phyloP scores from a whole-genome alignment of 2,113 vertebrate genomes.

The Dipodomys ordii region DNA sequence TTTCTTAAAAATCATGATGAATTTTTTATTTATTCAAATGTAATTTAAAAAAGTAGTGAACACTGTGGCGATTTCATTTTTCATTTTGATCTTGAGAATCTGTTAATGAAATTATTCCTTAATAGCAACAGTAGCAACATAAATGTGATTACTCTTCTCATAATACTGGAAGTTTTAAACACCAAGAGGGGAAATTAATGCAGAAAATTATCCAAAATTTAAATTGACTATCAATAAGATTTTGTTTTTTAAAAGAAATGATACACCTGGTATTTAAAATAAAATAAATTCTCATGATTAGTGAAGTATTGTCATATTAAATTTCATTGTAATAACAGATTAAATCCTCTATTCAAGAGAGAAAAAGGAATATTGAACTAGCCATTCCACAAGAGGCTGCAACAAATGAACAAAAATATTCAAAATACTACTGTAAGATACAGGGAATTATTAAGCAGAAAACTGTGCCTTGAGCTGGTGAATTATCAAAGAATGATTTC shows the following conservation, averaged over 20 bases:
- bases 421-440: not conserved
- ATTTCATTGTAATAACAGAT: not conserved
- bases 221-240: not conserved
- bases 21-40: conserved; percentile 24
- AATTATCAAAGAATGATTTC: not conserved
- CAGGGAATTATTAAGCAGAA: not conserved
- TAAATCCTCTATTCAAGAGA: not conserved
- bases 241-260: not conserved
- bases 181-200: not conserved
- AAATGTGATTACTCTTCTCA: not conserved
- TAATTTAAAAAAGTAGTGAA: not conserved
- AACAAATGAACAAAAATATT: not conserved
- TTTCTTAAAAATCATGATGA: not conserved
- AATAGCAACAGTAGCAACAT: not conserved
- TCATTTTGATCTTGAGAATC: not conserved
- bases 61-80: not conserved
- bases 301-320: conserved; percentile 1
- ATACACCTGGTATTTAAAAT: not conserved
- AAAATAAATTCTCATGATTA: not conserved
- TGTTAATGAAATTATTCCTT: not conserved
- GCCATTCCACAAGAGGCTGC: not conserved
- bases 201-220: not conserved
- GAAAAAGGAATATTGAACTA: not conserved
- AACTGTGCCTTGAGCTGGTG: not conserved
- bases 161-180: not conserved